Percentiles rank a stretch among this genome's conserved stretches.
Conservation (phyloP, 2,113 vertebrate species). For the Anseranas semipalmata region DNA sequence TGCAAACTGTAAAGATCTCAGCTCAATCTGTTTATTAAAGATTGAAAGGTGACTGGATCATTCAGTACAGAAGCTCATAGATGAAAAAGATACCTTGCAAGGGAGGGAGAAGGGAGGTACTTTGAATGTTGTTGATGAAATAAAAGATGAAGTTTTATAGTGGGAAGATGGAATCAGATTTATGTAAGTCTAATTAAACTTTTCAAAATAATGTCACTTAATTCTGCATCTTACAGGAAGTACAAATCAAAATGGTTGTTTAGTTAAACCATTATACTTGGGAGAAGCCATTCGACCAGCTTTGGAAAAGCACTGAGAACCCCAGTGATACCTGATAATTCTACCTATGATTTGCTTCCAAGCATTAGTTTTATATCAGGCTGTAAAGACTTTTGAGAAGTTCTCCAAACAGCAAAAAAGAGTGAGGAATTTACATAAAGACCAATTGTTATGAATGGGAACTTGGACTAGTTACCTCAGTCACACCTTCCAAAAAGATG, state of each 20-base stretch:
- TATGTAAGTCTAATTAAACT: neutral
- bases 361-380: neutral
- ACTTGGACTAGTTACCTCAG: neutral
- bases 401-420: neutral
- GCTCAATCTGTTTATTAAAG: neutral
- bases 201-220: neutral
- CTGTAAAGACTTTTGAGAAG: neutral
- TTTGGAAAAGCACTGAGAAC: neutral
- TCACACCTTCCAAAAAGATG: neutral
- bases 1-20: neutral
- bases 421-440: neutral
- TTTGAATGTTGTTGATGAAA: neutral
- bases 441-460: neutral
- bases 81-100: neutral
- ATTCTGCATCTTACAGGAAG: neutral
- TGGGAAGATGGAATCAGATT: neutral
- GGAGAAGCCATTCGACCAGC: neutral
- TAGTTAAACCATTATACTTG: neutral
- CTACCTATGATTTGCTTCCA: neutral
- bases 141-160: neutral
- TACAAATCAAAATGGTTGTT: neutral
- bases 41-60: neutral
- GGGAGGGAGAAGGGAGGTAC: neutral
- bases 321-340: neutral
- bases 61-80: neutral